These are phyloP conservation scores for Microplitis demolitor DNA, from an alignment of 1,140 invertebrate species.

Conservation along the genomic window DNA sequence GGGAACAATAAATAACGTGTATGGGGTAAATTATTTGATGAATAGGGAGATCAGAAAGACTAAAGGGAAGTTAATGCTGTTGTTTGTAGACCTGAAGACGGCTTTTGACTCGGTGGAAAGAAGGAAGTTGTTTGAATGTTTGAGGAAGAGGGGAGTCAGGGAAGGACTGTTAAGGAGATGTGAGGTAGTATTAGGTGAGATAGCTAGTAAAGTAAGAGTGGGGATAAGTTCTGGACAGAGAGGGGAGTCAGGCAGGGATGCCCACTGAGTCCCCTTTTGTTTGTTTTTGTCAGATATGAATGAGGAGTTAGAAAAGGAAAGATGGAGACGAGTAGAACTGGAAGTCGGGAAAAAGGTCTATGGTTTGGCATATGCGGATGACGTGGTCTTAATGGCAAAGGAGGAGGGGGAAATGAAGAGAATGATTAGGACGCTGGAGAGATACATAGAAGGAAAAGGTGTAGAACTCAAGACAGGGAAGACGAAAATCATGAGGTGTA, in stretches of 20 bases:
- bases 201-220: not conserved
- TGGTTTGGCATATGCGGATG: conserved; percentile 11
- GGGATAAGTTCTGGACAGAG: not conserved
- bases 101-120: not conserved
- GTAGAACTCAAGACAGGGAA: not conserved
- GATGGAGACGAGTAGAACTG: not conserved
- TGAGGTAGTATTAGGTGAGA: not conserved
- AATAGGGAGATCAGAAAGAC: not conserved
- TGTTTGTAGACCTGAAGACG: too few species aligned
- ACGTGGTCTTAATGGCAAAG: conserved; percentile 2
- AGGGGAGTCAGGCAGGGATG: conserved; percentile 9
- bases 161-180: not conserved
- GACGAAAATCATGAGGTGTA: conserved; percentile 22
- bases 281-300: not conserved
- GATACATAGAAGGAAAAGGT: not conserved
- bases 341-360: not conserved
- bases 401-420: not conserved
- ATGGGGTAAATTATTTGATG: not conserved
- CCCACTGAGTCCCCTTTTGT: not conserved
- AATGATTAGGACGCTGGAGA: not conserved
- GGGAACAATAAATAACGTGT: not conserved
- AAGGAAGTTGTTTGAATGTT: not conserved
- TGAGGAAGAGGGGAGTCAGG: not conserved
- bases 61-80: not conserved
- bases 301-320: not conserved